Base-by-base conservation (phyloP, 2,797 vertebrate species). In the Poecilia picta region DNA sequence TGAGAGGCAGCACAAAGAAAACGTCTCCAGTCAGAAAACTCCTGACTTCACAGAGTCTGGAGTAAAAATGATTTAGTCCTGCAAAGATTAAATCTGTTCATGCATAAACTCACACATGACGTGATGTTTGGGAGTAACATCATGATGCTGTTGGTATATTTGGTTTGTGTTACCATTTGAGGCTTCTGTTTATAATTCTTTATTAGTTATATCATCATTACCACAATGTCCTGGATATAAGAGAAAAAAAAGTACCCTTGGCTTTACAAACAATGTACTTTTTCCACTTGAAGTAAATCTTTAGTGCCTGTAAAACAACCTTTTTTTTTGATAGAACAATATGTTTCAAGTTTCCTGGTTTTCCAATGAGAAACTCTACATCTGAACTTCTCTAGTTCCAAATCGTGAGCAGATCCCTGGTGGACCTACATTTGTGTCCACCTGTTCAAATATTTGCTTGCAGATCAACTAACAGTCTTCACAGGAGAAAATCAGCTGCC, bases 1-100 rank as follows among this genome's bases (percentile, higher is more conserved):
- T 96, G 89, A 49, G 72, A 77, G 72, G 78, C 10, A 72, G 33
- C 8, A 68, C n/a, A 10, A 73, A 33, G 0, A 75, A 73, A 23
- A 78, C 6, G 4, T 57, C 12, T 4, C 53, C 15, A 41, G 39
- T 46, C 62, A 75, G 20, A 57, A 47, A 16, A 33, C 3, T 49
- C 47, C 33, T 15, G 33, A 36, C 47, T 39, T 72, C 43, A 7
- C 1, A 72, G 12, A 46, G 31, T 47, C 16, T 31, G 16, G 13
- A 64, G 16, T 6, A 62, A 62, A 64, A 36, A 64, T 20, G 1
- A 64, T 64, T 64, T 64, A 31, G 15, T 64, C 2, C 15, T 8
- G 57, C 16, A 57, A 57, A 28, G 55, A 57, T 28, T 7, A 64
- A 64, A 36, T 64, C 59, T 36, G 59, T 33, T 10, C 59, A 36